Conservation (phyloP, 2,113 vertebrate species). For the Heterotis niloticus region DNA sequence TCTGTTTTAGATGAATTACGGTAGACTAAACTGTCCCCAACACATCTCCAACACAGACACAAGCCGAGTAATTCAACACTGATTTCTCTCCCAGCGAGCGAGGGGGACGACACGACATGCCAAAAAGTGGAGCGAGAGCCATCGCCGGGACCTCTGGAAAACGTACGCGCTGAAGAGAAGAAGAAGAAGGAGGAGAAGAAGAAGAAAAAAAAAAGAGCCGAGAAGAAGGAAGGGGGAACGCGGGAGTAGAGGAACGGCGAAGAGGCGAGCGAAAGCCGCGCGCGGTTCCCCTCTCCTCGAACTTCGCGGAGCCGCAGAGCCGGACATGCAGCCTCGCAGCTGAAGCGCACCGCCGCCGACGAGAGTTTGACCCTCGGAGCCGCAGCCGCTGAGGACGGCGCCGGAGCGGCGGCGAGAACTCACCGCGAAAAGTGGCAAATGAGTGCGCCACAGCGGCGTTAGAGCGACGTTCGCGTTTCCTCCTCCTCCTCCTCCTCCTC, state of each 20-base stretch:
- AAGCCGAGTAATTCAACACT: constrained; percentile 66
- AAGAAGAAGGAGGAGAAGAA: constrained; percentile 31
- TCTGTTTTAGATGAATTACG: constrained; percentile 80
- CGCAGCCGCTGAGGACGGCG: constrained; percentile 44
- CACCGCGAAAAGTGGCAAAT: constrained; percentile 58
- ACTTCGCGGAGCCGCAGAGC: constrained; percentile 52
- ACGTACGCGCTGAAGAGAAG: constrained; percentile 50
- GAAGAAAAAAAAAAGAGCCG: background rate
- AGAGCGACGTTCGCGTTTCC: constrained; percentile 55
- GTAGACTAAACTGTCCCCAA: constrained; percentile 68
- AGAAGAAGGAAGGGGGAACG: background rate
- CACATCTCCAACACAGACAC: constrained; percentile 50
- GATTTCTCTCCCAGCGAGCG: constrained; percentile 65
- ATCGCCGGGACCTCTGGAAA: constrained; percentile 52
- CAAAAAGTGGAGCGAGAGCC: constrained; percentile 53
- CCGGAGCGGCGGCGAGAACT: constrained; percentile 57
- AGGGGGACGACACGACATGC: constrained; percentile 66
- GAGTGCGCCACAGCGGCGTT: constrained; percentile 51
- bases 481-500: constrained; percentile 27
- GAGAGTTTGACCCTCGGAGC: constrained; percentile 57
- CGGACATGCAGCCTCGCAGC: constrained; percentile 58
- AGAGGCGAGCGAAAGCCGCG: constrained; percentile 56
- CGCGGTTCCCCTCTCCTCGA: constrained; percentile 54
- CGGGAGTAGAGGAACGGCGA: constrained; percentile 33
- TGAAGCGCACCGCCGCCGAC: constrained; percentile 68